These are phyloP conservation scores for Lathronympha strigana DNA, from an alignment of 2,888 invertebrate species.

Conservation along the genomic window DNA sequence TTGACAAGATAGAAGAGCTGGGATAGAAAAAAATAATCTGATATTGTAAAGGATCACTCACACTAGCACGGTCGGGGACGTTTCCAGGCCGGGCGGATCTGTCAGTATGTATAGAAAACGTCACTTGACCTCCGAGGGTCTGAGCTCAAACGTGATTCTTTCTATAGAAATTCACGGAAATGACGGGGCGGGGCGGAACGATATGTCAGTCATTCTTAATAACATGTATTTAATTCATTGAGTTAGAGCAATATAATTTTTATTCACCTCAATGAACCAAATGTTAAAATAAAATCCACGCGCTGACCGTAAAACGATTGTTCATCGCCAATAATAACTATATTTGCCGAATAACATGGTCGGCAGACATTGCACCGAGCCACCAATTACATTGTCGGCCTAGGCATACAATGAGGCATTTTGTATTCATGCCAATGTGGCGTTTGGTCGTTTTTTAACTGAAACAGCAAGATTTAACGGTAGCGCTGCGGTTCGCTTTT, in stretches of 20 bases:
- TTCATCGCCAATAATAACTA: constrained; percentile 39
- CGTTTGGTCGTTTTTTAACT: constrained; percentile 1
- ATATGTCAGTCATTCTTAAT: too few species aligned
- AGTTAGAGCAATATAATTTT: background rate
- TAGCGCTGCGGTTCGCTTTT: constrained; percentile 4
- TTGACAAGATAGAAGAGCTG: too few species aligned
- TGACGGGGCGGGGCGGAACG: too few species aligned
- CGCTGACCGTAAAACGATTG: constrained; percentile 22
- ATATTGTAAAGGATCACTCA: too few species aligned
- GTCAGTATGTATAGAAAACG: too few species aligned
- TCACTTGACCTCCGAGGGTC: too few species aligned
- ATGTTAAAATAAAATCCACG: constrained; percentile 18
- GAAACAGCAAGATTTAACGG: constrained; percentile 13
- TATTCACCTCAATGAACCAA: background rate
- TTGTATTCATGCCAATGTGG: background rate
- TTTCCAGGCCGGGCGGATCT: too few species aligned
- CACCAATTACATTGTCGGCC: constrained; percentile 24
- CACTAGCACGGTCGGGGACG: too few species aligned
- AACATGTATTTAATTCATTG: too few species aligned
- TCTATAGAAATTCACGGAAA: too few species aligned
- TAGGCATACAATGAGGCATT: background rate
- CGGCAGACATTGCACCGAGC: constrained; percentile 27
- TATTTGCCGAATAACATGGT: constrained; percentile 36
- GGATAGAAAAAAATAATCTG: too few species aligned
- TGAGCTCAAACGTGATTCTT: too few species aligned